phyloP scores from a whole-genome alignment of 2,797 vertebrate species.

The Ctenopoma multispine region DNA sequence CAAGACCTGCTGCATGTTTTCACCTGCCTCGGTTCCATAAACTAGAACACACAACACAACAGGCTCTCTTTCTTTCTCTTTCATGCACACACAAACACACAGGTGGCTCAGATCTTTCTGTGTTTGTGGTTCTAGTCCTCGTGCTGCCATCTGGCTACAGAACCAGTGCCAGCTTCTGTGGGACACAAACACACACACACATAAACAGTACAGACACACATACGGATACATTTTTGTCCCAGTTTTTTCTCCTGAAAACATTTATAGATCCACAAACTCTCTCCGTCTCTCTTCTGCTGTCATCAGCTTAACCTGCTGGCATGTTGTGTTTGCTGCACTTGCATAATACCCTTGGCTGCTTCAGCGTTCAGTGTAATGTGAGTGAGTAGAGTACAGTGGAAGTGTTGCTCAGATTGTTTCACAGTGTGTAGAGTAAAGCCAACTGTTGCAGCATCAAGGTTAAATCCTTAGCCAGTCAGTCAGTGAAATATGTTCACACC shows the following conservation, averaged over 20 bases:
- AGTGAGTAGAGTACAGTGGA: slow-evolving; percentile 37
- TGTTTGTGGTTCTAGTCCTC: slow-evolving; percentile 66
- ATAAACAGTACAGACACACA: slow-evolving; percentile 28
- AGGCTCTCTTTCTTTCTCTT: neutral
- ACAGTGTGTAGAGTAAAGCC: neutral
- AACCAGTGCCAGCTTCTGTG: slow-evolving; percentile 65
- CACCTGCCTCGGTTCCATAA: slow-evolving; percentile 7
- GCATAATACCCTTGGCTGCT: slow-evolving; percentile 44
- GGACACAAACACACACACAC: slow-evolving; percentile 31
- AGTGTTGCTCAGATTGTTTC: slow-evolving; percentile 21
- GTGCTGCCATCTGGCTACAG: slow-evolving; percentile 74
- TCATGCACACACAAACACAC: slow-evolving; percentile 45
- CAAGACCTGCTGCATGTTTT: neutral
- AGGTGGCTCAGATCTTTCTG: slow-evolving; percentile 71
- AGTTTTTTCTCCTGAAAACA: slow-evolving; percentile 52
- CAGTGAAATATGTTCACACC: slow-evolving; percentile 1
- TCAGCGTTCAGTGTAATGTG: slow-evolving; percentile 49
- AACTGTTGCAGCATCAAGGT: slow-evolving; percentile 29
- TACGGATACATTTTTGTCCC: slow-evolving; percentile 56
- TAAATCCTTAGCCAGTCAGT: slow-evolving; percentile 10
- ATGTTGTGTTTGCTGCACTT: slow-evolving; percentile 35
- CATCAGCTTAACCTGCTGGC: slow-evolving; percentile 64
- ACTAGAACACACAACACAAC: slow-evolving; percentile 19
- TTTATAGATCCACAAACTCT: slow-evolving; percentile 51
- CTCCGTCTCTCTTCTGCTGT: slow-evolving; percentile 47